Evolutionary conservation across 2,888 invertebrate species (phyloP).

Genomic region (Drosophila kuntzei): DNA sequence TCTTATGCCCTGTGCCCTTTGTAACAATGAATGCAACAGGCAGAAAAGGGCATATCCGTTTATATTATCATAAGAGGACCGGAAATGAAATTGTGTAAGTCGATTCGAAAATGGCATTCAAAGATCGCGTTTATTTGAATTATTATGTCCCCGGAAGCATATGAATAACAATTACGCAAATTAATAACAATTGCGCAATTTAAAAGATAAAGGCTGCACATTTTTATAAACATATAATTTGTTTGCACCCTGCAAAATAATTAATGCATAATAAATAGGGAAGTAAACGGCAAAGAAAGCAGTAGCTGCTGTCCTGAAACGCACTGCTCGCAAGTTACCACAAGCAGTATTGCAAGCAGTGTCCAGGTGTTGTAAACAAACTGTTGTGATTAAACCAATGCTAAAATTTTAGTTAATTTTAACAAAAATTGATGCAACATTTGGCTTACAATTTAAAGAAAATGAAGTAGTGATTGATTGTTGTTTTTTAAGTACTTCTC

Average conservation of each 20-base stretch:
- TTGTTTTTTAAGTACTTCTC: background rate
- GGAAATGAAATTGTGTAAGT: background rate
- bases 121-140: background rate
- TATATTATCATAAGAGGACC: background rate
- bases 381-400: too few species aligned
- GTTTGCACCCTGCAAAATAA: background rate
- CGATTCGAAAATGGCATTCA: background rate
- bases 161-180: background rate
- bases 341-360: background rate
- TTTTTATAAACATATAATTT: background rate
- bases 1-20: background rate
- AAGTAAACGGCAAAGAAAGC: background rate
- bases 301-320: background rate
- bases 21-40: constrained; percentile 7
- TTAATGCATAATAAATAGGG: background rate
- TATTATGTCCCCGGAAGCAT: background rate
- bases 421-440: too few species aligned
- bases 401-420: too few species aligned
- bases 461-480: background rate
- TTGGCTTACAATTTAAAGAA: background rate
- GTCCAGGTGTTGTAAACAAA: background rate
- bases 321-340: background rate
- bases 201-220: background rate
- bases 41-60: background rate
- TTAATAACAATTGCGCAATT: background rate